Conservation (phyloP, 2,888 invertebrate species). For the Agrotis puta region DNA sequence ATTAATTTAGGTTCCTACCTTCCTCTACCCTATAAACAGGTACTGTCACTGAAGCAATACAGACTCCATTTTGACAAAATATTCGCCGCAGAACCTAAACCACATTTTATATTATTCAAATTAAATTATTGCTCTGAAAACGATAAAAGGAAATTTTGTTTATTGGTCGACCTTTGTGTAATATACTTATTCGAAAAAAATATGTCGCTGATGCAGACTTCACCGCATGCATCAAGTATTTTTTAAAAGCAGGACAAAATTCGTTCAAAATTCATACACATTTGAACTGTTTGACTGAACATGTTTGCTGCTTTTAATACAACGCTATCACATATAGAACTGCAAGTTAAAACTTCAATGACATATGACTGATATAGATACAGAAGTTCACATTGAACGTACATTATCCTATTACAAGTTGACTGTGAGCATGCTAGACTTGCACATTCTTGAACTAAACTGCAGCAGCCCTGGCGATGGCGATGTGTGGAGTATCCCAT, state of each 20-base stretch:
- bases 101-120: conserved; percentile 17
- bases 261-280: too few species aligned
- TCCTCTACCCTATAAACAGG: conserved; percentile 64
- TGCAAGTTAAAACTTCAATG: neutral
- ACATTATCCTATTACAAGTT: conserved; percentile 19
- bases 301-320: too few species aligned
- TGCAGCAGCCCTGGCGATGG: conserved; percentile 49
- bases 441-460: conserved; percentile 17
- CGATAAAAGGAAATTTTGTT: neutral
- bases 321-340: too few species aligned
- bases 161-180: neutral
- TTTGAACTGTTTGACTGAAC: too few species aligned
- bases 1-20: conserved; percentile 68
- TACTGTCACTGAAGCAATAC: conserved; percentile 43
- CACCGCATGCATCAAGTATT: too few species aligned
- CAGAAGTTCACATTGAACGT: conserved; percentile 7
- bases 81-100: conserved; percentile 31
- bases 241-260: too few species aligned
- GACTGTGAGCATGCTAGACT: conserved; percentile 10
- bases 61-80: conserved; percentile 41
- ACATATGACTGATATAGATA: neutral
- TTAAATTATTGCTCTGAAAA: conserved; percentile 11
- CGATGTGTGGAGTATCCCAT: conserved; percentile 58
- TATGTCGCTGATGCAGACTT: neutral
- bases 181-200: neutral